Conservation (phyloP, 30 jellyfish, hydroid and myxozoan species). For the Hydractinia echinata region DNA sequence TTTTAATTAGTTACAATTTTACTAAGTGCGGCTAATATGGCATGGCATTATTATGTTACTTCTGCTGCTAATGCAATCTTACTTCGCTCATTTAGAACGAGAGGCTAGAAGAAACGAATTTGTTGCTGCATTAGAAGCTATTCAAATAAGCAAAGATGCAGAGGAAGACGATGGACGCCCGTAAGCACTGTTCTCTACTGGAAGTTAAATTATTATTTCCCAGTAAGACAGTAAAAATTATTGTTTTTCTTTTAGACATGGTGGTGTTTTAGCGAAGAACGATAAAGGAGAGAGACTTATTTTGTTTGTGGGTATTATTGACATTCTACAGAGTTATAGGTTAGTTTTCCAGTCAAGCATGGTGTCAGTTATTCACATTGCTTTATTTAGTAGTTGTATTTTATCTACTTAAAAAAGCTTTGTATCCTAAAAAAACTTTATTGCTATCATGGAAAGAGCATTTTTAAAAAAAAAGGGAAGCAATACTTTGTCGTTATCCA, state of each 20-base stretch:
- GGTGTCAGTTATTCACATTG: background rate
- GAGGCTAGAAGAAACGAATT: constrained; percentile 79
- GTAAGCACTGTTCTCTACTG: constrained; percentile 39
- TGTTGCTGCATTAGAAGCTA: constrained; percentile 92
- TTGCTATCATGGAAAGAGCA: too few relatives aligned
- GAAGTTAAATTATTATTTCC: too few relatives aligned
- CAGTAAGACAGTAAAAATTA: background rate
- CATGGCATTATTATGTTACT: background rate
- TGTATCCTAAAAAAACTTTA: too few relatives aligned
- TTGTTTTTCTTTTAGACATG: constrained; percentile 49
- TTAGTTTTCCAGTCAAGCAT: background rate
- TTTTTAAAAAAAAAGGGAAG: too few relatives aligned
- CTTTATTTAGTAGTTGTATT: background rate
- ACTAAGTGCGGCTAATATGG: background rate
- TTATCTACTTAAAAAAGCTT: too few relatives aligned
- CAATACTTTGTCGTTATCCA: too few relatives aligned
- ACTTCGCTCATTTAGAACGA: constrained; percentile 42
- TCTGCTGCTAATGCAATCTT: background rate
- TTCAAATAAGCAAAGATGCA: constrained; percentile 60
- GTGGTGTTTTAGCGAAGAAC: constrained; percentile 89
- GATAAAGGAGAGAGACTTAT: constrained; percentile 82
- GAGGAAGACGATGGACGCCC: constrained; percentile 61
- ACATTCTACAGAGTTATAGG: constrained; percentile 93
- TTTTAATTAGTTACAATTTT: background rate
- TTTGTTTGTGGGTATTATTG: constrained; percentile 87